phyloP scores from a whole-genome alignment of 2,113 vertebrate genomes.

The Myotis davidii region DNA sequence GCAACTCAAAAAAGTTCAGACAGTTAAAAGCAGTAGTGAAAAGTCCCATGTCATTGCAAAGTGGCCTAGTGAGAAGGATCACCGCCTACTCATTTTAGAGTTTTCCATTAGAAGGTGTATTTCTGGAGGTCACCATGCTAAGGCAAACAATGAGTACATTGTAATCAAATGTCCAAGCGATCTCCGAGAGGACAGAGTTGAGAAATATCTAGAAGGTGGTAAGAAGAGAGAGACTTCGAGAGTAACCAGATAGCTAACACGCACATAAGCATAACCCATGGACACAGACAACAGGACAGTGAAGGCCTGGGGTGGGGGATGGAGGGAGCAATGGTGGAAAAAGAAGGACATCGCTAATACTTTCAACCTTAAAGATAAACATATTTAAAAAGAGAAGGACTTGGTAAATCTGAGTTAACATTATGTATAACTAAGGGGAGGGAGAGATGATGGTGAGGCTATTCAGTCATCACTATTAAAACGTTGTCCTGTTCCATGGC shows the following conservation, averaged over 20 bases:
- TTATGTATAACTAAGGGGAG: background rate
- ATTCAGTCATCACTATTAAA: background rate
- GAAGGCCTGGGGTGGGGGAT: too few species aligned
- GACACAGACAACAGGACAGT: too few species aligned
- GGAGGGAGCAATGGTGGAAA: too few species aligned
- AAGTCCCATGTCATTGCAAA: background rate
- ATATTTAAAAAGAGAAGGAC: background rate
- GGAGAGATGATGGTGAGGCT: background rate
- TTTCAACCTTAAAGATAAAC: too few species aligned
- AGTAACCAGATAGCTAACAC: too few species aligned
- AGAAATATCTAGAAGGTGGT: background rate
- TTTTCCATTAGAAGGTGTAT: background rate
- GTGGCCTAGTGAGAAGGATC: background rate
- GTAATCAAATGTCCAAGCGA: background rate
- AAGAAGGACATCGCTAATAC: too few species aligned
- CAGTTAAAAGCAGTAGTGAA: background rate
- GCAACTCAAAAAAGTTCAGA: background rate
- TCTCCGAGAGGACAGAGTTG: background rate
- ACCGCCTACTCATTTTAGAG: background rate
- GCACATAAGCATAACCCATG: too few species aligned
- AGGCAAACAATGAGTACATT: background rate
- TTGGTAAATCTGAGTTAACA: background rate
- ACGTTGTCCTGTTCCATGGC: fast-evolving
- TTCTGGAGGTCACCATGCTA: background rate
- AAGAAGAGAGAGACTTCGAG: background rate